Evolutionary conservation across 1,140 invertebrate species (phyloP).

Genomic region (Calephelis nemesis): DNA sequence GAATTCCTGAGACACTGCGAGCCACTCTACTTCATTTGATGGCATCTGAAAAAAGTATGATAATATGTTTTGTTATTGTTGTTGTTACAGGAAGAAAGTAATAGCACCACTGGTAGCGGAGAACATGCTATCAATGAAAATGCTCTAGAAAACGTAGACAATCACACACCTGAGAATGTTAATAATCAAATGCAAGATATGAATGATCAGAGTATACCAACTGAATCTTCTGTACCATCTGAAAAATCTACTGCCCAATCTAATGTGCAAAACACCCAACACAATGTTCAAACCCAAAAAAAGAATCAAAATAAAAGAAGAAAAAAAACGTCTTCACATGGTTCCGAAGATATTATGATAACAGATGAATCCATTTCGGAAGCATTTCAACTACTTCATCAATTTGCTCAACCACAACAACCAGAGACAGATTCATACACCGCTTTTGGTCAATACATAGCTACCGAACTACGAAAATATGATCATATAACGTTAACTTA

Average conservation of each 20-base stretch:
- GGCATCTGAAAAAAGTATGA: not conserved
- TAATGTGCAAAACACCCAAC: not conserved
- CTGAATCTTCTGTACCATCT: slow-evolving; percentile 9
- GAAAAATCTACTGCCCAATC: not conserved
- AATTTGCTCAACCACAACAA: too few species aligned
- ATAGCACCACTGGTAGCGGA: slow-evolving; percentile 14
- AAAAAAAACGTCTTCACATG: too few species aligned
- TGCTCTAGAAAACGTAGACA: too few species aligned
- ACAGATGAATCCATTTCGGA: too few species aligned
- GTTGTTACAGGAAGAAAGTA: not conserved
- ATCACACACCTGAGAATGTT: not conserved
- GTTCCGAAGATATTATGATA: too few species aligned
- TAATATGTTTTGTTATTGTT: not conserved
- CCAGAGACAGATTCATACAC: too few species aligned
- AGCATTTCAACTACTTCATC: too few species aligned
- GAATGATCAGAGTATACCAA: slow-evolving; percentile 10
- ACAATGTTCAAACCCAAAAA: not conserved
- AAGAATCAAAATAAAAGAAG: too few species aligned
- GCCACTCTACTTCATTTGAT: too few species aligned
- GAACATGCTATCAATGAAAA: not conserved
- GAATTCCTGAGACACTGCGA: too few species aligned
- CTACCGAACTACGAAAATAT: slow-evolving; percentile 22
- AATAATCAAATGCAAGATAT: slow-evolving; percentile 12
- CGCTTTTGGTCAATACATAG: slow-evolving; percentile 13
- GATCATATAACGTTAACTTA: slow-evolving; percentile 19